These are phyloP conservation scores for Amblyjoppa fuscipennis DNA, from an alignment of 2,888 invertebrate genomes.

Conservation along the genomic window DNA sequence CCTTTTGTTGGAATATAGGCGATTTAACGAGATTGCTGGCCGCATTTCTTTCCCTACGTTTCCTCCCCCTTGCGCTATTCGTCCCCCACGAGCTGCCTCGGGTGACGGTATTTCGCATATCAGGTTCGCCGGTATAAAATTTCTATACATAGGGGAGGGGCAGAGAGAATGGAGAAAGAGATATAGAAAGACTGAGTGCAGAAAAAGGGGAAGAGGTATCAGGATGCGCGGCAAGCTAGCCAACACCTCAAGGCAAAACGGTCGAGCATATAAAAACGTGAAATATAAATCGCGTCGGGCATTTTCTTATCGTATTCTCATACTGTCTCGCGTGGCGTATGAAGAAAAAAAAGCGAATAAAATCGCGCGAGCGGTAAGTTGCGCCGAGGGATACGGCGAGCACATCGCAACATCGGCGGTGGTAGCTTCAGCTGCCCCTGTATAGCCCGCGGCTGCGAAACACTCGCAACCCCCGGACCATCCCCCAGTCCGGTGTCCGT, in stretches of 20 bases:
- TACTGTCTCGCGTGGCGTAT: slow-evolving; percentile 73
- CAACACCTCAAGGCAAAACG: slow-evolving; percentile 83
- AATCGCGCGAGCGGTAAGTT: slow-evolving; percentile 79
- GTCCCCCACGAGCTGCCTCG: slow-evolving; percentile 69
- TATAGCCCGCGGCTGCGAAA: slow-evolving; percentile 62
- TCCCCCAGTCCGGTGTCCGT: slow-evolving; percentile 48
- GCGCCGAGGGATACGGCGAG: slow-evolving; percentile 78
- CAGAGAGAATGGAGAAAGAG: slow-evolving; percentile 49
- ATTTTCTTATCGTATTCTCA: slow-evolving; percentile 81
- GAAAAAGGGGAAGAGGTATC: slow-evolving; percentile 35
- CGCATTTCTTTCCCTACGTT: slow-evolving; percentile 34
- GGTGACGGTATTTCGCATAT: slow-evolving; percentile 83
- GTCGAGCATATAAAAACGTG: slow-evolving; percentile 80
- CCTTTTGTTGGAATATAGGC: slow-evolving; percentile 34
- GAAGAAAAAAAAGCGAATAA: slow-evolving; percentile 80
- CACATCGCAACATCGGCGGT: slow-evolving; percentile 42
- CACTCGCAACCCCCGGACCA: slow-evolving; percentile 30
- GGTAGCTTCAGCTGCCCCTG: slow-evolving; percentile 50
- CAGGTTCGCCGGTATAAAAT: slow-evolving; percentile 77
- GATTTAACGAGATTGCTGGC: slow-evolving; percentile 58
- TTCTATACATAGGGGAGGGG: slow-evolving; percentile 74
- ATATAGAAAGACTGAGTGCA: slow-evolving; percentile 42
- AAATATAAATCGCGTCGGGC: slow-evolving; percentile 79
- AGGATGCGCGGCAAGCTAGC: slow-evolving; percentile 73
- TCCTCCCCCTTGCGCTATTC: slow-evolving; percentile 19